A percentile compares a stretch with the other conserved stretches of the same genome.
phyloP scores from a whole-genome alignment of 2,888 invertebrate genomes.

The Pseudanteris insignis region DNA sequence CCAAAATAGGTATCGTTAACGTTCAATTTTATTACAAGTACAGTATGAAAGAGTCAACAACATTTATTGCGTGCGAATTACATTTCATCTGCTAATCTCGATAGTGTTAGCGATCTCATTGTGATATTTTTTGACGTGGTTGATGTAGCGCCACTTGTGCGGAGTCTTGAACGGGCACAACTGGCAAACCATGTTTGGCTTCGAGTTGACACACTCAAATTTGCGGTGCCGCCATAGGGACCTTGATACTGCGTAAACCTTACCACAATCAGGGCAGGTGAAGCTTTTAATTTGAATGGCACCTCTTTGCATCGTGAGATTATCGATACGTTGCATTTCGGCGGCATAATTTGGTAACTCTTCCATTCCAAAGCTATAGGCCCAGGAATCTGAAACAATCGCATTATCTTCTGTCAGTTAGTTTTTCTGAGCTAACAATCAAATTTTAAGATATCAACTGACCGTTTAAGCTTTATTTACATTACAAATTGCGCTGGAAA shows the following conservation, averaged over 20 bases:
- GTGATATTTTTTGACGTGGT: slow-evolving; percentile 35
- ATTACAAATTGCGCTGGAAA: too few relatives aligned
- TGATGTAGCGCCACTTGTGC: slow-evolving; percentile 41
- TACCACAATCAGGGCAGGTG: slow-evolving; percentile 57
- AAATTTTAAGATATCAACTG: too few relatives aligned
- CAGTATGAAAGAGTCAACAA: slow-evolving; percentile 7
- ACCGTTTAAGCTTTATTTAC: too few relatives aligned
- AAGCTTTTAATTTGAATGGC: slow-evolving; percentile 35
- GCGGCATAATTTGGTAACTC: slow-evolving; percentile 13
- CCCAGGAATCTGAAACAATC: slow-evolving; percentile 34
- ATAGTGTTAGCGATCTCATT: neutral
- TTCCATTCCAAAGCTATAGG: slow-evolving; percentile 16
- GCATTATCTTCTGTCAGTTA: slow-evolving; percentile 4
- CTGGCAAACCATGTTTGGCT: slow-evolving; percentile 55
- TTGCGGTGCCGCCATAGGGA: slow-evolving; percentile 62
- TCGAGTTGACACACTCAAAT: slow-evolving; percentile 60
- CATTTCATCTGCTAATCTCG: slow-evolving; percentile 21
- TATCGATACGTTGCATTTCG: slow-evolving; percentile 20
- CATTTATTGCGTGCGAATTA: slow-evolving; percentile 18
- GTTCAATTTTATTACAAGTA: slow-evolving; percentile 19
- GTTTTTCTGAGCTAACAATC: neutral
- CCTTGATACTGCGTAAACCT: slow-evolving; percentile 56
- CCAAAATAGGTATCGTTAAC: slow-evolving; percentile 4
- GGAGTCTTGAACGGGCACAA: slow-evolving; percentile 57
- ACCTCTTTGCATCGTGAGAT: slow-evolving; percentile 1